These are phyloP conservation scores for Mastacembelus armatus DNA, from an alignment of 2,797 vertebrate genomes.

Conservation along the genomic window DNA sequence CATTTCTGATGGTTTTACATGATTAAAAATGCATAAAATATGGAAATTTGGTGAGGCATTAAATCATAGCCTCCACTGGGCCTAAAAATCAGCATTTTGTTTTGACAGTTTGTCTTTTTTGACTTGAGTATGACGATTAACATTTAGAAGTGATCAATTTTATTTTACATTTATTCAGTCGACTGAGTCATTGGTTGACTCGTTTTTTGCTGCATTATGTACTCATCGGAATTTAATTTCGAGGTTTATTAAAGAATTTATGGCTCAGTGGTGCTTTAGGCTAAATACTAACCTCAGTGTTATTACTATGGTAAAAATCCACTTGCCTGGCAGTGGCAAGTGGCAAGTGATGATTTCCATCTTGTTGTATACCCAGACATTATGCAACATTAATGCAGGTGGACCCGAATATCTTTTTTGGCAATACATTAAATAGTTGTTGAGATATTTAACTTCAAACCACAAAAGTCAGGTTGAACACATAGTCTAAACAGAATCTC, in stretches of 20 bases:
- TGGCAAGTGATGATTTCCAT: too few relatives aligned
- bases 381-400: too few relatives aligned
- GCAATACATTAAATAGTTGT: too few relatives aligned
- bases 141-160: constrained; percentile 18
- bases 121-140: constrained; percentile 18
- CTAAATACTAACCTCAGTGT: too few relatives aligned
- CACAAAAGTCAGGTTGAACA: too few relatives aligned
- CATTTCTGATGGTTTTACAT: not conserved
- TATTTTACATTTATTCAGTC: not conserved
- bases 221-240: not conserved
- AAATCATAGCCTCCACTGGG: not conserved
- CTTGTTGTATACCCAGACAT: too few relatives aligned
- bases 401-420: too few relatives aligned
- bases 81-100: constrained; percentile 11
- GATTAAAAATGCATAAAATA: not conserved
- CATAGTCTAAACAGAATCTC: too few relatives aligned
- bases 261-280: too few relatives aligned
- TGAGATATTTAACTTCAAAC: too few relatives aligned
- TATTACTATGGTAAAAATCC: too few relatives aligned
- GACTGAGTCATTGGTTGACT: constrained; percentile 4
- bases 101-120: constrained; percentile 28
- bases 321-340: too few relatives aligned
- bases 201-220: constrained; percentile 11
- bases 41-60: constrained; percentile 12
- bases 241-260: not conserved